Base-by-base conservation (phyloP, 2,888 invertebrate species). In the Callinectes sapidus region DNA sequence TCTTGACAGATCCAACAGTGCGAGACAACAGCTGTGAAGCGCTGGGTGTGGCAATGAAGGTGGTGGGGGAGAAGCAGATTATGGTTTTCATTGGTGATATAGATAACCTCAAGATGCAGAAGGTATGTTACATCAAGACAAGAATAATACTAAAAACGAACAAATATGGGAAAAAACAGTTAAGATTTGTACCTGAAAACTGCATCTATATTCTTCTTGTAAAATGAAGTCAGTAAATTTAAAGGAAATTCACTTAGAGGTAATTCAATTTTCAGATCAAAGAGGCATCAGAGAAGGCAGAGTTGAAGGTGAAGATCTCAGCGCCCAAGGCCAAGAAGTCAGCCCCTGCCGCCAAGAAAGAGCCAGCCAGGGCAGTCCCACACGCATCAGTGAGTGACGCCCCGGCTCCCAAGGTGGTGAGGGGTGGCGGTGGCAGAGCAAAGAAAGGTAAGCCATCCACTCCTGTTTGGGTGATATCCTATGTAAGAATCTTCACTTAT, bases 21-120 rank as follows among this genome's bases (percentile, higher is more conserved):
- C 96, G 99, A 95, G 99, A 99, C 95, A 97, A 98, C 92, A 97
- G 99, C 0, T 98, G 98, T 0, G 98, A 98, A 95, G 99, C 99
- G 0, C 96, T 99, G 28, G 99, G 99, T 16, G 99, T 98, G 0
- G 97, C 98, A 0, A 97, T 98, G 96, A 99, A 99, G 96, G 97
- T 99, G 6, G 98, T 99, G 18, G 98, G 99, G 1, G 99, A 99
- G 95, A 99, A 98, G 96, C 97, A 97, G 77, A 97, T 99, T 93
- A 97, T 97, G 87, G 98, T 98, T 0, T 98, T 98, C 95, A 96
- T 99, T 39, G 97, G 97, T 0, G 99, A 99, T 95, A 96, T 99
- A 0, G 99, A 99, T 95, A 97, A 97, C 85, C 96, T 99, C 55
- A 99, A 99, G 96, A 97, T 99, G 97, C 97, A 97, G 87, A 99